Evolutionary conservation across 2,797 vertebrate genomes (phyloP), one percentile per base, ranked within the genome.

Genomic region (Anguilla marmorata): DNA sequence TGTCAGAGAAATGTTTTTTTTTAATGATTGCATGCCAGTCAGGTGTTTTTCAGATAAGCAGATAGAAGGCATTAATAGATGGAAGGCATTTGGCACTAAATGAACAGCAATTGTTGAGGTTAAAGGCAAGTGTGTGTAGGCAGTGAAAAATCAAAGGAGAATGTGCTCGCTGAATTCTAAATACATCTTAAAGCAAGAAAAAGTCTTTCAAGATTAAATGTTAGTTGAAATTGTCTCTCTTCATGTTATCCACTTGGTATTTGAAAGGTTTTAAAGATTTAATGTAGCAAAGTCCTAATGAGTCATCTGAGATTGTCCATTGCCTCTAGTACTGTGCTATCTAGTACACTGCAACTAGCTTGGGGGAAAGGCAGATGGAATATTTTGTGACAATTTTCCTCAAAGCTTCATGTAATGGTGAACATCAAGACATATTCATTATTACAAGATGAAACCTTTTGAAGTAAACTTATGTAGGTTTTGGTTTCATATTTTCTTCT

Each of bases 171-270:
- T 87, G 87, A 87, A 85, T 91, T 87, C 87, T 79, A 87, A 91
- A 86, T 82, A 69, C 84, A 84, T 83, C 41, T 84, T 90, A 90
- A 90, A 89, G 89, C 60, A 87, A 82, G 41, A 27, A 50, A 84
- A 84, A 76, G 41, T 69, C 88, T 88, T 90, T 90, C 85, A 79
- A 87, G 85, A 87, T 88, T 89, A 83, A 88, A 85, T 84, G 74
- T 83, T 82, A 63, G 83, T 84, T 86, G 79, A 89, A 84, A 76
- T 89, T 56, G 45, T 88, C 88, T 87, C 85, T 84, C 79, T 91
- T 89, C 82, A 84, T 87, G 89, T 87, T 14, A 88, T 80, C 79
- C 85, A 63, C 85, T 88, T 88, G 27, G 88, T 87, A 88, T 87
- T 88, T 87, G 63, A 82, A n/a, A 82, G 79, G 24, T 48, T 82